Evolutionary conservation across 2,113 vertebrate genomes (phyloP).

Genomic region (Ariopsis seemanni): DNA sequence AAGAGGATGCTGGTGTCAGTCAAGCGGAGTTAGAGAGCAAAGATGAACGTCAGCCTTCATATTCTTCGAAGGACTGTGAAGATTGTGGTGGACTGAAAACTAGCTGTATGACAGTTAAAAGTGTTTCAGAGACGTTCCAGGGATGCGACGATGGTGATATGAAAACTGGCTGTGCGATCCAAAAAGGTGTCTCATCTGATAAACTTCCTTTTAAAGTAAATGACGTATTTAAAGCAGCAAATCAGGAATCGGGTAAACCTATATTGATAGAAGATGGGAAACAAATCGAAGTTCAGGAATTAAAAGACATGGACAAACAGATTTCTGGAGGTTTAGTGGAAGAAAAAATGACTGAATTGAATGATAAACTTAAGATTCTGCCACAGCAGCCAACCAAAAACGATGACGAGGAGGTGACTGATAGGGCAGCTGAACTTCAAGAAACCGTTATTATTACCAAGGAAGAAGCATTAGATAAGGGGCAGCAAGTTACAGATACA

Average conservation of each 20-base stretch:
- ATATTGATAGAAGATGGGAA: background rate
- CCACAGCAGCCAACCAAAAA: background rate
- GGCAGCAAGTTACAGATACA: conserved; percentile 28
- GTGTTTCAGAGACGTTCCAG: conserved; percentile 11
- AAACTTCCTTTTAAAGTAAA: background rate
- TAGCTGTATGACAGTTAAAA: background rate
- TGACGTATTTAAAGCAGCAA: background rate
- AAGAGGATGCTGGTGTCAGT: conserved; percentile 30
- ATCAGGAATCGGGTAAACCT: background rate
- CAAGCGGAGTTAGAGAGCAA: conserved; percentile 26
- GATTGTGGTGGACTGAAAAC: background rate
- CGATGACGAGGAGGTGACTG: background rate
- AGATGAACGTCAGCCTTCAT: conserved; percentile 35
- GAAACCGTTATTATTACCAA: conserved; percentile 24
- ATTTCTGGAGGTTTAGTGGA: background rate
- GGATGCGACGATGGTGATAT: conserved; percentile 3
- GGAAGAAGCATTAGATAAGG: conserved; percentile 11
- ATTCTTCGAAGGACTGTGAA: conserved; percentile 2
- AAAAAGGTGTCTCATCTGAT: conserved; percentile 10
- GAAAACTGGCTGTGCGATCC: conserved; percentile 20
- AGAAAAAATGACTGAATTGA: conserved; percentile 1
- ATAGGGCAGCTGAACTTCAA: conserved; percentile 10
- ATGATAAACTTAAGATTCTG: conserved; percentile 12
- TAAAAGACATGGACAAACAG: background rate
- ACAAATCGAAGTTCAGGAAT: conserved; percentile 1